phyloP scores from a whole-genome alignment of 2,888 invertebrate species.

The Cephus runcator region DNA sequence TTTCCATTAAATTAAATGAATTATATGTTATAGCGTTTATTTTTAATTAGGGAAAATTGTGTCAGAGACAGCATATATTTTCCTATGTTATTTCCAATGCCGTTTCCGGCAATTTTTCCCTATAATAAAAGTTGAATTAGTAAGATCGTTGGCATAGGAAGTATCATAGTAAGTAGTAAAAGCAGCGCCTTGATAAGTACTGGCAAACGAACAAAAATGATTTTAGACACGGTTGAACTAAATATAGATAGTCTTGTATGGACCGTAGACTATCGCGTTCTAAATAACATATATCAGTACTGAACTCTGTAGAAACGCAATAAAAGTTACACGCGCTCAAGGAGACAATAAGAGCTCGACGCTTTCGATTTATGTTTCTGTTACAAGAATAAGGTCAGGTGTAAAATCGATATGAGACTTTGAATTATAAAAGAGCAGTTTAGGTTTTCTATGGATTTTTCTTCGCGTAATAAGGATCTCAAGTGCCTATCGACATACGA shows the following conservation, averaged over 20 bases:
- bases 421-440: conserved; percentile 27
- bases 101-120: too few species aligned
- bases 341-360: background rate
- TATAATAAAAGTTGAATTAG: background rate
- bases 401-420: conserved; percentile 24
- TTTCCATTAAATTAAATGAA: too few species aligned
- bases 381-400: conserved; percentile 20
- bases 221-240: background rate
- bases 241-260: background rate
- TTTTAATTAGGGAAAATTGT: too few species aligned
- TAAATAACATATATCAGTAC: background rate
- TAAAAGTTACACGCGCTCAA: background rate
- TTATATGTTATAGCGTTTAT: too few species aligned
- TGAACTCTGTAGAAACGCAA: background rate
- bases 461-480: background rate
- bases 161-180: background rate
- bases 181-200: too few species aligned
- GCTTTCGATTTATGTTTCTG: background rate
- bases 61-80: too few species aligned
- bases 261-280: background rate
- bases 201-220: background rate
- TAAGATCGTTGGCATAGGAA: background rate
- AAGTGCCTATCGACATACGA: background rate
- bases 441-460: background rate
- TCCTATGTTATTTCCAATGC: too few species aligned